Conservation (phyloP, 2,888 invertebrate genomes). For the Scaptomyza flava region DNA sequence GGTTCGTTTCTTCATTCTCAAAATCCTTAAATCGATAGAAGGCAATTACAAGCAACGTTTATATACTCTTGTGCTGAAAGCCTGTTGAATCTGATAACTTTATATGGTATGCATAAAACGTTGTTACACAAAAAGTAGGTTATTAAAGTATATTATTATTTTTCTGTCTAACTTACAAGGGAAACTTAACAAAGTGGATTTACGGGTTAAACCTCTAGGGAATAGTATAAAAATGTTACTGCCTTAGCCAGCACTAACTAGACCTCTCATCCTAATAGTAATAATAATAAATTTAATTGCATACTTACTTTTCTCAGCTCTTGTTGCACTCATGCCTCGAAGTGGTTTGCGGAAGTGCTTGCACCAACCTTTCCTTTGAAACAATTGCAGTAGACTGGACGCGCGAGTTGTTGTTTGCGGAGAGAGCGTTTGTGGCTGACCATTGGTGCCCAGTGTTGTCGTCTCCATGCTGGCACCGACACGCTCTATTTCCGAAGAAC, state of each 20-base stretch:
- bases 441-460: slow-evolving; percentile 61
- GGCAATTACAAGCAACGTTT: background rate
- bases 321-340: slow-evolving; percentile 89
- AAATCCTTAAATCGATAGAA: slow-evolving; percentile 19
- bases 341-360: slow-evolving; percentile 88
- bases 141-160: too few relatives aligned
- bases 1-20: background rate
- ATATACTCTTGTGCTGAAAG: background rate
- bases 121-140: too few relatives aligned
- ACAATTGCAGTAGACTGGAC: slow-evolving; percentile 82
- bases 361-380: slow-evolving; percentile 87
- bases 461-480: slow-evolving; percentile 78
- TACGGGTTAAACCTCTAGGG: background rate
- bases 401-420: slow-evolving; percentile 61
- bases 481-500: slow-evolving; percentile 84
- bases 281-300: background rate
- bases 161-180: background rate
- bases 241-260: background rate
- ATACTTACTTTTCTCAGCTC: slow-evolving; percentile 91
- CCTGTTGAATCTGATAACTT: background rate
- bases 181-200: too few relatives aligned
- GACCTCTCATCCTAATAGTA: background rate
- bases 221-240: background rate
- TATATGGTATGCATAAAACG: too few relatives aligned
- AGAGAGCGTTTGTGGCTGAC: slow-evolving; percentile 59